Percentiles rank a stretch among this genome's conserved stretches.
These are phyloP conservation scores for Pachyramphus minor DNA, from an alignment of 2,113 vertebrate genomes.

Conservation along the genomic window DNA sequence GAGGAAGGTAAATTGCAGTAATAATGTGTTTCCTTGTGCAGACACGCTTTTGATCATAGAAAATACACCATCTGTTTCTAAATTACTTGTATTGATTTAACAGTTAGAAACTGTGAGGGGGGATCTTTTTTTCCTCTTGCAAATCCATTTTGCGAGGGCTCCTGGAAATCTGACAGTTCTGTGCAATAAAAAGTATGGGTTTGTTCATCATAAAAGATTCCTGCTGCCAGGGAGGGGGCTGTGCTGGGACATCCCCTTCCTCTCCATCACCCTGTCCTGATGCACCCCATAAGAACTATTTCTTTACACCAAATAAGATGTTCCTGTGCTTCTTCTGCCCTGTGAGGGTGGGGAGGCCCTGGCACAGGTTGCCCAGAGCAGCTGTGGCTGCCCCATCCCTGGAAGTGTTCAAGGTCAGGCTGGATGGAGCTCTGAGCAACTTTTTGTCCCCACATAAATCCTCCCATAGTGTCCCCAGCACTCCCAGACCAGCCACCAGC, in stretches of 20 bases:
- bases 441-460: not conserved
- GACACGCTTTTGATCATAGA: constrained; percentile 49
- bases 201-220: not conserved
- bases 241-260: not conserved
- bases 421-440: accelerated
- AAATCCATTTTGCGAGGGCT: constrained; percentile 16
- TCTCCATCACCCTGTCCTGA: not conserved
- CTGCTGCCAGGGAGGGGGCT: not conserved
- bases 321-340: not conserved
- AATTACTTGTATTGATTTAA: constrained; percentile 65
- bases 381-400: not conserved
- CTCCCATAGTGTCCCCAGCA: accelerated
- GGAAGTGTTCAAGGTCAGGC: accelerated
- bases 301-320: not conserved
- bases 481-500: not conserved
- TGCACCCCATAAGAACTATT: accelerated
- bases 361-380: not conserved
- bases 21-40: constrained; percentile 51
- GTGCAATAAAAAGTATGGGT: not conserved
- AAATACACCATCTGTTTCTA: constrained; percentile 53
- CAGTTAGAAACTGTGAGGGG: not conserved
- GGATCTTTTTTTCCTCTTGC: not conserved
- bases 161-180: constrained; percentile 15
- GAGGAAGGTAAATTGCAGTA: constrained; percentile 54
- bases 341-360: accelerated